A percentile compares a stretch with the other conserved stretches of the same genome.
phyloP scores from a whole-genome alignment of 2,797 vertebrate genomes.

The Stomatorhinus walkeri region DNA sequence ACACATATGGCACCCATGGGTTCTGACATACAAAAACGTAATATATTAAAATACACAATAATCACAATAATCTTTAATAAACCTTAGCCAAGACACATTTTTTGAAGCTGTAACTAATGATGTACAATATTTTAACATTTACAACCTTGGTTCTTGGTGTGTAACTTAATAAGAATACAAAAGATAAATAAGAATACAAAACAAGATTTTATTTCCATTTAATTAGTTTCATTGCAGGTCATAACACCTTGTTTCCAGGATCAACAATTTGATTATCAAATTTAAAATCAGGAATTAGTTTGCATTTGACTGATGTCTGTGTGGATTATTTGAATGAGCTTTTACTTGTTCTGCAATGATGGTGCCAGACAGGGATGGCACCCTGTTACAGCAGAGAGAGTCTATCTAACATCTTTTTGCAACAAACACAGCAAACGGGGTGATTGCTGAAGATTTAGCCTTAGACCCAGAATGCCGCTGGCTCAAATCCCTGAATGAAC shows the following conservation, averaged over 20 bases:
- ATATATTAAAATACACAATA: not conserved
- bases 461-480: not conserved
- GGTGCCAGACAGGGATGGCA: not conserved
- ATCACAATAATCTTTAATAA: not conserved
- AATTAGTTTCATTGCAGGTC: not conserved
- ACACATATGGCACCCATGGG: no score
- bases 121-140: not conserved
- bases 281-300: not conserved
- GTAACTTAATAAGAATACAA: not conserved
- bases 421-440: not conserved
- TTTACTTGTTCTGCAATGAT: not conserved
- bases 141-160: not conserved
- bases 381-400: not conserved
- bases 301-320: slow-evolving; percentile 1
- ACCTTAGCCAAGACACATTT: not conserved
- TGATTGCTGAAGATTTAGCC: not conserved
- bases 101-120: not conserved
- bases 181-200: not conserved
- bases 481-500: not conserved
- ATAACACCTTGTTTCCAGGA: not conserved
- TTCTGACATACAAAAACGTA: not conserved
- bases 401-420: not conserved
- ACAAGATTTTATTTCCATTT: not conserved
- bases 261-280: slow-evolving; percentile 15
- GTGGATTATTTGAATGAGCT: slow-evolving; percentile 2